These are phyloP conservation scores for Torymus auratus DNA, from an alignment of 2,888 invertebrate species.

Conservation along the genomic window DNA sequence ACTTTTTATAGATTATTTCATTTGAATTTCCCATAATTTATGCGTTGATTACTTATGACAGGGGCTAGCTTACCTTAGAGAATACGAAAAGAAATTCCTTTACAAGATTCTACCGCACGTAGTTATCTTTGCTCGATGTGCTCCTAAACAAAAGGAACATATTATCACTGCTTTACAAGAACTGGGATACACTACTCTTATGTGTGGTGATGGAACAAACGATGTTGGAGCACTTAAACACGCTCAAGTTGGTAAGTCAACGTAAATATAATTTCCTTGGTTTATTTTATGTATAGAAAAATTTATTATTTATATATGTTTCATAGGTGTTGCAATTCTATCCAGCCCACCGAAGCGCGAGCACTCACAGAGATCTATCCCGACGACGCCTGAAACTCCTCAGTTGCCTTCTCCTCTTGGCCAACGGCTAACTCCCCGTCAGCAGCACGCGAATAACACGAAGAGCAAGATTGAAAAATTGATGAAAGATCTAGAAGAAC, in stretches of 20 bases:
- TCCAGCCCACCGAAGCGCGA: conserved; percentile 85
- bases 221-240: conserved; percentile 99
- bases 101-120: conserved; percentile 88
- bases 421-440: conserved; percentile 61
- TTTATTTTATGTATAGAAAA: too few relatives aligned
- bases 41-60: conserved; percentile 39
- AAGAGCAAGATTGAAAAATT: conserved; percentile 82
- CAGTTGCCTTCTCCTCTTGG: conserved; percentile 65
- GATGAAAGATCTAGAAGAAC: conserved; percentile 91
- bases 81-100: conserved; percentile 82
- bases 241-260: conserved; percentile 88
- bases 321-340: conserved; percentile 89
- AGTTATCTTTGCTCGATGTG: conserved; percentile 96
- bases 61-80: conserved; percentile 85
- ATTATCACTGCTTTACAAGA: conserved; percentile 93
- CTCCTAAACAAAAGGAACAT: conserved; percentile 99
- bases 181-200: conserved; percentile 92
- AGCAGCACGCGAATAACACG: conserved; percentile 68
- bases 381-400: conserved; percentile 63
- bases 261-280: too few relatives aligned
- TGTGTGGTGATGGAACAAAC: conserved; percentile 99
- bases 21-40: conserved; percentile 3
- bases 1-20: background rate
- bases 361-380: conserved; percentile 47
- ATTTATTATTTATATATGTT: conserved; percentile 64